Conservation (phyloP, 2,797 vertebrate genomes). For the Melanotaenia pygmaea region DNA sequence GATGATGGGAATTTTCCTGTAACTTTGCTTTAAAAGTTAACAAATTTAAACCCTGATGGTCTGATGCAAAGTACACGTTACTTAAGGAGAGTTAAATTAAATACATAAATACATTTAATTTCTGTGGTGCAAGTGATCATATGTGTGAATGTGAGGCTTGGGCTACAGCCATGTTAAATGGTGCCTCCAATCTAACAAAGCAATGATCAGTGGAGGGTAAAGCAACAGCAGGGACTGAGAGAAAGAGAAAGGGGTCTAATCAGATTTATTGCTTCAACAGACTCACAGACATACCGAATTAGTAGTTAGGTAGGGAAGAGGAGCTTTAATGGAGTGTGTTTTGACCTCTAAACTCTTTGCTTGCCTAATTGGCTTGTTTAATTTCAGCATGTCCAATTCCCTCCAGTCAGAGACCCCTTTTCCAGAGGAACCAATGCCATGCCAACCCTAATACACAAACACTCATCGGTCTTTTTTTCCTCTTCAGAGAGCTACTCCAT, state of each 20-base stretch:
- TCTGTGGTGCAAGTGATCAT: background rate
- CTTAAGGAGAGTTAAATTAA: background rate
- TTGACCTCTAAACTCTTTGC: constrained; percentile 75
- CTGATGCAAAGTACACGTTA: constrained; percentile 4
- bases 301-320: constrained; percentile 60
- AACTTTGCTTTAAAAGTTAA: background rate
- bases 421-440: constrained; percentile 53
- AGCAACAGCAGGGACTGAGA: constrained; percentile 51
- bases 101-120: background rate
- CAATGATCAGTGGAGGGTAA: constrained; percentile 53
- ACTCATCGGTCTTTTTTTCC: constrained; percentile 33
- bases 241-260: constrained; percentile 64
- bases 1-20: background rate
- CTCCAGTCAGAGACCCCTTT: constrained; percentile 63
- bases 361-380: constrained; percentile 80
- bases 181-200: constrained; percentile 65
- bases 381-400: constrained; percentile 73
- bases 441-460: constrained; percentile 36
- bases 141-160: constrained; percentile 16
- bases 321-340: constrained; percentile 67
- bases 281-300: constrained; percentile 57
- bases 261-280: constrained; percentile 77
- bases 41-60: background rate
- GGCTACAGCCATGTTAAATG: constrained; percentile 53
- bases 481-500: constrained; percentile 32